Conservation (phyloP, 2,113 vertebrate genomes). For the Poeciliopsis turrubarensis region DNA sequence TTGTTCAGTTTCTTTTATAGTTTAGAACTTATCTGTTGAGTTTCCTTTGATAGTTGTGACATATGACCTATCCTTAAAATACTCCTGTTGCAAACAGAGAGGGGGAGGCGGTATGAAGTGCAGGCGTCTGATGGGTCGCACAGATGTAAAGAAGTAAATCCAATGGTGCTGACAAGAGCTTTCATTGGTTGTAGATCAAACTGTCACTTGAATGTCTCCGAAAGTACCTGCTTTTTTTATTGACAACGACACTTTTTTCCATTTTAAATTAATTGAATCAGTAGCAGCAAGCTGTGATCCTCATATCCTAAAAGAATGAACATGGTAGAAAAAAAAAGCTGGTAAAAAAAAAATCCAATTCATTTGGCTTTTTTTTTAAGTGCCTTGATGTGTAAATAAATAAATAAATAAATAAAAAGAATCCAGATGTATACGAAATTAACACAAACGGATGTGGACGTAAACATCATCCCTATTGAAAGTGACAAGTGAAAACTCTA, state of each 20-base stretch:
- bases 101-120: conserved; percentile 43
- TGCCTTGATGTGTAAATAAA: not conserved
- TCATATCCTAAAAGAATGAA: not conserved
- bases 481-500: not conserved
- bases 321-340: not conserved
- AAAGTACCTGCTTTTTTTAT: conserved; percentile 7
- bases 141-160: conserved; percentile 73
- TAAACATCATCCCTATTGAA: not conserved
- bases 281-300: too few relatives aligned
- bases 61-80: conserved; percentile 64
- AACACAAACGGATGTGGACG: not conserved
- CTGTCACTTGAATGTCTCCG: conserved; percentile 40
- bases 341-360: not conserved
- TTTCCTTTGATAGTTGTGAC: conserved; percentile 26
- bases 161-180: conserved; percentile 70
- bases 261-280: not conserved
- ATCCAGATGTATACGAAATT: not conserved
- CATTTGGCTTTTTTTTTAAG: not conserved
- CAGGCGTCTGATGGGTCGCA: conserved; percentile 42
- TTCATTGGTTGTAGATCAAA: conserved; percentile 72
- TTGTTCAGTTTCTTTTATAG: not conserved
- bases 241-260: not conserved
- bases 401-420: not conserved
- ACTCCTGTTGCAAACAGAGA: conserved; percentile 48
- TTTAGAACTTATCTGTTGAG: conserved; percentile 20